Evolutionary conservation across 2,797 vertebrate species (phyloP), one percentile per base, ranked within the genome.

Genomic region (Thunnus albacares): DNA sequence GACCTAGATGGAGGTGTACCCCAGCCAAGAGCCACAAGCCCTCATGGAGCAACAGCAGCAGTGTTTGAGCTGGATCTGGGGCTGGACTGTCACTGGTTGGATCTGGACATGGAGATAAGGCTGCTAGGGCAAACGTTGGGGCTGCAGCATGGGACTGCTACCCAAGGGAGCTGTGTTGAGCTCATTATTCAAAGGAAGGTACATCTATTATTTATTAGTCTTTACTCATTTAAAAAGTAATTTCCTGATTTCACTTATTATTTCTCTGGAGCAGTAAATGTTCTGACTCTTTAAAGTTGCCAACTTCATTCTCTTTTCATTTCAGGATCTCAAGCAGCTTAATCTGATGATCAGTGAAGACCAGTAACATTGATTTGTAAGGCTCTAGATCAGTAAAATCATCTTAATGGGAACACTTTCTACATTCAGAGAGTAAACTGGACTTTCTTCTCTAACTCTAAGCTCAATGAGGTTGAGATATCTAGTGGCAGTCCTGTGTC

Each of bases 1-100:
- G 92, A 93, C 88, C 86, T 82, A 84, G 76, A 90, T 92, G 85
- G 56, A 83, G 69, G 59, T 24, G 57, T 11, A 67, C 28, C 77
- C 51, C 60, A 60, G 81, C 83, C 81, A 90, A 61, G 55, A 86
- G 75, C 69, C 75, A 70, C 57, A 17, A 56, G 76, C 53, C 60
- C 65, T 43, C 6, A 10, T 10, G 66, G 38, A 66, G 73, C 5
- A 30, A 55, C 26, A n/a, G 70, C 22, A 28, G 72, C 49, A 4
- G 28, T 73, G 64, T 83, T 78, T 62, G 87, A 86, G 81, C 70
- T 73, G 77, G 74, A 86, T 83, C 45, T 61, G 70, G 43, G 45
- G 8, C 61, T 65, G 13, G 22, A 45, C n/a, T 47, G 77, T 63
- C 12, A 1, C 52, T 24, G 58, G n/a, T 69, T 71, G 63, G 77